Evolutionary conservation across 2,888 invertebrate genomes (phyloP).

Genomic region (Tiliacea citrago): DNA sequence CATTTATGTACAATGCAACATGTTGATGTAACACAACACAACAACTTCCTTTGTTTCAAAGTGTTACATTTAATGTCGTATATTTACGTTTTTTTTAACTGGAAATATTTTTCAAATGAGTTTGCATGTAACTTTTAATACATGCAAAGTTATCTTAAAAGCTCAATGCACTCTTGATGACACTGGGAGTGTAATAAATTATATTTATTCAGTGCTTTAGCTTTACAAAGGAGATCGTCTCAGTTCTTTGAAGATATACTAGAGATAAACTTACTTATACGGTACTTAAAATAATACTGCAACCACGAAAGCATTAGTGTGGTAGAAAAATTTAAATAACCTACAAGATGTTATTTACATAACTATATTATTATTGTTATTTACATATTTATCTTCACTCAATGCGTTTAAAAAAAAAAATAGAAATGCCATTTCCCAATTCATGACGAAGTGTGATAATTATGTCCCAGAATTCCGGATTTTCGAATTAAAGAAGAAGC

Average conservation of each 20-base stretch:
- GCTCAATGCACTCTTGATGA: slow-evolving; percentile 10
- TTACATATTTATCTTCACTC: background rate
- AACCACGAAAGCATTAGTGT: slow-evolving; percentile 4
- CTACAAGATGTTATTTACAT: background rate
- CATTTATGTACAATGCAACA: background rate
- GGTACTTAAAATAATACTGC: slow-evolving; percentile 48
- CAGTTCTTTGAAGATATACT: slow-evolving; percentile 32
- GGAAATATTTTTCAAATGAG: background rate
- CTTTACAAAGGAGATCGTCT: slow-evolving; percentile 43
- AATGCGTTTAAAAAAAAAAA: background rate
- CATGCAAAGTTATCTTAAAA: no score
- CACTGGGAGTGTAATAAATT: slow-evolving; percentile 29
- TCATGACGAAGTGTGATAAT: no score
- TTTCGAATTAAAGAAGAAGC: no score
- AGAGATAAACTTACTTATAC: background rate
- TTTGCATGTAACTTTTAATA: background rate
- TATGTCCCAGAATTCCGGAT: no score
- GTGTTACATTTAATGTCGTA: background rate
- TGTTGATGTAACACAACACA: background rate
- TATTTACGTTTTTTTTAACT: background rate
- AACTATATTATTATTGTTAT: no score
- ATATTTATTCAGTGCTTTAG: slow-evolving; percentile 39
- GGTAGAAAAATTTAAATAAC: background rate
- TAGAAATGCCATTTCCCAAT: background rate
- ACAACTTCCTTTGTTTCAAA: background rate